These are phyloP conservation scores for Todiramphus saurophagus DNA, from an alignment of 2,113 vertebrate genomes.

Conservation along the genomic window DNA sequence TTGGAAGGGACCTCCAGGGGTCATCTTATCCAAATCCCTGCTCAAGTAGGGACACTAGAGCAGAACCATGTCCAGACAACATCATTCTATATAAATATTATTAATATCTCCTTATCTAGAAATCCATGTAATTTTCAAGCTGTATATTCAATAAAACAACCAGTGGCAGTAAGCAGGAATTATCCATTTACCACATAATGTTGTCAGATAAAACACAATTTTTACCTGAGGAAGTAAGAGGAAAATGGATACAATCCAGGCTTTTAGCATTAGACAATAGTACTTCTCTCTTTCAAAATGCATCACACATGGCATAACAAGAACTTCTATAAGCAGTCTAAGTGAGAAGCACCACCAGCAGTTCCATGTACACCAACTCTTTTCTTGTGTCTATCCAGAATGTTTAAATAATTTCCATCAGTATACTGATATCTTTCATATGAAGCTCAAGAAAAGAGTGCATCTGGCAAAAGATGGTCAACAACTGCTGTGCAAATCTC, in stretches of 20 bases:
- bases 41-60: neutral
- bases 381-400: neutral
- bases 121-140: neutral
- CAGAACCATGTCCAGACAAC: neutral
- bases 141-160: neutral
- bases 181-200: neutral
- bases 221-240: neutral
- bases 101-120: neutral
- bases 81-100: neutral
- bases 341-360: neutral
- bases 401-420: neutral
- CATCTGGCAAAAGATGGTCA: neutral
- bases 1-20: neutral
- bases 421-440: neutral
- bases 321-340: neutral
- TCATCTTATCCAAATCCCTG: neutral
- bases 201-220: neutral
- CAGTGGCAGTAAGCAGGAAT: neutral
- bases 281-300: neutral
- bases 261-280: neutral
- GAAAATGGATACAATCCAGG: neutral
- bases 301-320: neutral
- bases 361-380: neutral
- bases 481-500: neutral
- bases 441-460: neutral